phyloP scores from a whole-genome alignment of 2,797 vertebrate genomes.

The Hyperoplus lanceolatus region DNA sequence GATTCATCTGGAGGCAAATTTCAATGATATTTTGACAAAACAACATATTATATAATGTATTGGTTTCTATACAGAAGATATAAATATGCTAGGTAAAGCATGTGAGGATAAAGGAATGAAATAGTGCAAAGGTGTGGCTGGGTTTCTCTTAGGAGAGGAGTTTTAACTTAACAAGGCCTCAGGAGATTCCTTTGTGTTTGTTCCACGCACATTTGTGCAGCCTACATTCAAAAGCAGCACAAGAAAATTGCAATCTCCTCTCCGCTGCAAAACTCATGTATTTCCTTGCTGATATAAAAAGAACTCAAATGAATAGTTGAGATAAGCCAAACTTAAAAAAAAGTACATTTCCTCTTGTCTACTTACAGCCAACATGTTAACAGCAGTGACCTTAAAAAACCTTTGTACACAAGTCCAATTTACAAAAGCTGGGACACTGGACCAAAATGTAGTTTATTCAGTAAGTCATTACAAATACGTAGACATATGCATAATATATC shows the following conservation, averaged over 20 bases:
- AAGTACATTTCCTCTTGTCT: background rate
- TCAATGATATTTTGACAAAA: background rate
- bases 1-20: background rate
- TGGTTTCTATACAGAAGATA: background rate
- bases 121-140: background rate
- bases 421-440: conserved; percentile 19
- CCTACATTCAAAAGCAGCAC: background rate
- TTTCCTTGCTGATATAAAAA: background rate
- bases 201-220: background rate
- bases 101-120: background rate
- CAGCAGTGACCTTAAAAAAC: conserved; percentile 26
- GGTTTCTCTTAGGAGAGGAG: conserved; percentile 23
- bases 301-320: background rate
- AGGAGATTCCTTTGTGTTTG: conserved; percentile 44
- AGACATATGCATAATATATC: background rate
- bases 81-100: background rate
- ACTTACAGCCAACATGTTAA: conserved; percentile 11
- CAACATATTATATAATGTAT: background rate
- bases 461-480: background rate
- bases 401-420: conserved; percentile 26
- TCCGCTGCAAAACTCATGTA: background rate
- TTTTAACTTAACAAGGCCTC: conserved; percentile 46
- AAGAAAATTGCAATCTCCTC: too few relatives aligned
- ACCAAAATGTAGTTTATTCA: conserved; percentile 17
- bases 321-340: background rate